A percentile compares a stretch with the other conserved stretches of the same genome.
Evolutionary conservation across 35 echinoderm and acorn worm species (phyloP).

Genomic region (Strongylocentrotus purpuratus): DNA sequence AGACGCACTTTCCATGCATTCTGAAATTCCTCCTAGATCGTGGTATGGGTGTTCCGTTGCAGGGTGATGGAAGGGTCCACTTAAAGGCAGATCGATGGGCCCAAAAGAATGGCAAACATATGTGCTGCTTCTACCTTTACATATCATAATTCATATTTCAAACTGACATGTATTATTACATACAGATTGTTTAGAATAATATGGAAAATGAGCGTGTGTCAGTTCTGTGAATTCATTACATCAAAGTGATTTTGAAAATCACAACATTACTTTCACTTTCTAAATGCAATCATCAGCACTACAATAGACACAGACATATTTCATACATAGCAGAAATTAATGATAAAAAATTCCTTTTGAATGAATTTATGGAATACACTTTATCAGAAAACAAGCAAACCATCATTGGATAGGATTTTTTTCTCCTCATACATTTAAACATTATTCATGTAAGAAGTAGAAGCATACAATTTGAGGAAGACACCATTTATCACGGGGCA

Average conservation of each 20-base stretch:
- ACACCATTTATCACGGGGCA: neutral
- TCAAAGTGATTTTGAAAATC: no score
- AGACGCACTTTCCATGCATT: slow-evolving; percentile 6
- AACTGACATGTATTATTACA: neutral
- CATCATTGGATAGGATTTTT: neutral
- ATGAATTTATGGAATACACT: neutral
- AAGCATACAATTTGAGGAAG: neutral
- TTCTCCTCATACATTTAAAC: neutral
- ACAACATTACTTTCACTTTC: no score
- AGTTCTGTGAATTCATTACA: no score
- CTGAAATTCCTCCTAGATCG: slow-evolving; percentile 17
- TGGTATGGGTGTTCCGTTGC: slow-evolving; percentile 19
- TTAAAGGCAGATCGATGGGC: neutral
- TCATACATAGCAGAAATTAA: no score
- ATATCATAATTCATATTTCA: neutral
- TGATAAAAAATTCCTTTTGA: neutral
- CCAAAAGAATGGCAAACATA: neutral
- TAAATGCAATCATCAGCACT: no score
- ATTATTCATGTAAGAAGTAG: neutral
- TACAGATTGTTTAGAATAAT: no score
- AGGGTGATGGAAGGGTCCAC: neutral
- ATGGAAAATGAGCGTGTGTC: no score
- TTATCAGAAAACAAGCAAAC: neutral
- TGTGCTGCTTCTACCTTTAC: no score
- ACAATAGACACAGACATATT: no score